Percentiles rank a stretch among this genome's conserved stretches.
phyloP scores from a whole-genome alignment of 1,140 invertebrate genomes.

The Bombus difficillimus region DNA sequence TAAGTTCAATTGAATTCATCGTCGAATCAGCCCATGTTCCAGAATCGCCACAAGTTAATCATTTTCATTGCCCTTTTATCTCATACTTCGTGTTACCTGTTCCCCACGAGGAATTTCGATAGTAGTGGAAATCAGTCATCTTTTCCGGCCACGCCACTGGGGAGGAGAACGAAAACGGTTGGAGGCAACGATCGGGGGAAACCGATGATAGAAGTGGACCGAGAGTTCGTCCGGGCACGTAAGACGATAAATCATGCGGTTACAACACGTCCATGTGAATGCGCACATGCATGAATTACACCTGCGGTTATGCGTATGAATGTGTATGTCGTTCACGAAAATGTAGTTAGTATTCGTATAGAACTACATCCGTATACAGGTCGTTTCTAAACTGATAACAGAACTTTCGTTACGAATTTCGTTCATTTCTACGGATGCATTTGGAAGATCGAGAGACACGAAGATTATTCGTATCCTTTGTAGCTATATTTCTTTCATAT shows the following conservation, averaged over 20 bases:
- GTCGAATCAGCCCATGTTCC: background rate
- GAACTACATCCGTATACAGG: background rate
- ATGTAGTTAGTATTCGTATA: background rate
- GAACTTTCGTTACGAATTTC: background rate
- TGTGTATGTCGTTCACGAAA: conserved; percentile 18
- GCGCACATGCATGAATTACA: conserved; percentile 39
- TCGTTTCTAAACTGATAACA: background rate
- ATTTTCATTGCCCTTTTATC: no score
- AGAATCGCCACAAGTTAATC: background rate
- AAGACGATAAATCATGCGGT: conserved; percentile 66
- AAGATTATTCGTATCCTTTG: background rate
- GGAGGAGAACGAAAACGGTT: background rate
- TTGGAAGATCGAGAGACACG: background rate
- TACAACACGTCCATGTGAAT: conserved; percentile 49
- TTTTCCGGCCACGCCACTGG: background rate
- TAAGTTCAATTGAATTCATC: background rate
- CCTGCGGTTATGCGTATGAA: conserved; percentile 32
- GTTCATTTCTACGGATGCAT: background rate
- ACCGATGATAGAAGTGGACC: conserved; percentile 61
- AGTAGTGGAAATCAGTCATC: conserved; percentile 45
- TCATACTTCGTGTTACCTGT: background rate
- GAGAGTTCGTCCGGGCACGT: conserved; percentile 58
- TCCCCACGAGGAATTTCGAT: conserved; percentile 34
- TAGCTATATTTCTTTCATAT: background rate
- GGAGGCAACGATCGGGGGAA: conserved; percentile 44